These are phyloP conservation scores for Gymnothorax javanicus DNA, from an alignment of 2,797 vertebrate species.

Conservation along the genomic window DNA sequence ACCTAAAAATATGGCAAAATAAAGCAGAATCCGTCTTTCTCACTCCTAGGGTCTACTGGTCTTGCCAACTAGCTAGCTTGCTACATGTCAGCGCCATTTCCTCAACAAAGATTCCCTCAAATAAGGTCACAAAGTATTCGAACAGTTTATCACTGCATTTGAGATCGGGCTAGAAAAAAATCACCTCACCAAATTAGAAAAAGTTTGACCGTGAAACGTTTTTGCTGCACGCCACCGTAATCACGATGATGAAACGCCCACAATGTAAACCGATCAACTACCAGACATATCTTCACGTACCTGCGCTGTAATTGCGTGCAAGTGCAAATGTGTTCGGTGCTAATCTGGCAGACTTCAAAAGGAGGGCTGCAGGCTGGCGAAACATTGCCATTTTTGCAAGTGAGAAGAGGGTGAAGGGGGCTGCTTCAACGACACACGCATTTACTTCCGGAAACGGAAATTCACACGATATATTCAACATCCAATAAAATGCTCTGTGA, in stretches of 20 bases:
- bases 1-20: not conserved
- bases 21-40: not conserved
- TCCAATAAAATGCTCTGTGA: slow-evolving; percentile 11
- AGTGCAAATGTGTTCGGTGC: slow-evolving; percentile 49
- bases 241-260: slow-evolving; percentile 1
- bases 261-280: not conserved
- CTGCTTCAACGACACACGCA: not conserved
- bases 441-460: not conserved
- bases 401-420: not conserved
- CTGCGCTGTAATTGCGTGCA: slow-evolving; percentile 67
- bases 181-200: not conserved
- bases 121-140: not conserved
- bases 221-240: slow-evolving; percentile 55
- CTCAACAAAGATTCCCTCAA: not conserved
- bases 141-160: not conserved
- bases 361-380: slow-evolving; percentile 58
- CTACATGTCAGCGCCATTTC: not conserved
- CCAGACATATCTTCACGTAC: slow-evolving; percentile 52
- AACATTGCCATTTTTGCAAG: slow-evolving; percentile 62
- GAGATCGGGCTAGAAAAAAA: not conserved
- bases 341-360: slow-evolving; percentile 57
- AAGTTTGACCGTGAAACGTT: not conserved
- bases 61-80: not conserved
- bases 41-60: not conserved
- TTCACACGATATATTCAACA: slow-evolving; percentile 25